Evolutionary conservation across 2,888 invertebrate species (phyloP).

Genomic region (Labia minor): DNA sequence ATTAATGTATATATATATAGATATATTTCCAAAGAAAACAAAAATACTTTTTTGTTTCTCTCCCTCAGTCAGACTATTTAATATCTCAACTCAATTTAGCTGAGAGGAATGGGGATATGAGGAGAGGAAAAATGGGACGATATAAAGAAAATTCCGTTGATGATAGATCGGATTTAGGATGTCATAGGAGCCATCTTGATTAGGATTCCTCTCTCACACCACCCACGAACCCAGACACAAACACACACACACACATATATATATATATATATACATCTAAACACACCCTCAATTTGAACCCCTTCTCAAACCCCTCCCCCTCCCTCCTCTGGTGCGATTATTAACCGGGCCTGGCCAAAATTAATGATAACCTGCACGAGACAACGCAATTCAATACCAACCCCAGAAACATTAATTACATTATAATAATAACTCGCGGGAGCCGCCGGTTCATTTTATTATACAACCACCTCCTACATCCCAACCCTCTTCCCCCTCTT

Average conservation of each 20-base stretch:
- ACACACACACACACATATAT: no score
- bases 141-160: background rate
- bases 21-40: background rate
- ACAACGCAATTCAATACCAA: conserved; percentile 13
- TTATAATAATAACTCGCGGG: conserved; percentile 13
- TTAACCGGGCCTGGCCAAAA: conserved; percentile 13
- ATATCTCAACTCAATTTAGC: no score
- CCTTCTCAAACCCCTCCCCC: background rate
- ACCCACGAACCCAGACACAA: no score
- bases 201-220: conserved; percentile 8
- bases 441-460: conserved; percentile 13
- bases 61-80: no score
- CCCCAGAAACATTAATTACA: conserved; percentile 13
- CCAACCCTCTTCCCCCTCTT: no score
- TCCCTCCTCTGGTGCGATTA: background rate
- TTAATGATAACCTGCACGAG: conserved; percentile 13
- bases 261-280: no score
- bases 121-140: background rate
- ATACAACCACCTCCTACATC: background rate
- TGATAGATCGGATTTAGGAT: background rate
- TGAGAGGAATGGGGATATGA: no score
- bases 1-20: background rate
- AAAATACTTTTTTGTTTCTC: background rate
- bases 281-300: background rate
- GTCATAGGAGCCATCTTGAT: background rate